Evolutionary conservation across 2,888 invertebrate genomes (phyloP), one percentile per base, ranked within the genome.

Genomic region (Drosophila ustulata): DNA sequence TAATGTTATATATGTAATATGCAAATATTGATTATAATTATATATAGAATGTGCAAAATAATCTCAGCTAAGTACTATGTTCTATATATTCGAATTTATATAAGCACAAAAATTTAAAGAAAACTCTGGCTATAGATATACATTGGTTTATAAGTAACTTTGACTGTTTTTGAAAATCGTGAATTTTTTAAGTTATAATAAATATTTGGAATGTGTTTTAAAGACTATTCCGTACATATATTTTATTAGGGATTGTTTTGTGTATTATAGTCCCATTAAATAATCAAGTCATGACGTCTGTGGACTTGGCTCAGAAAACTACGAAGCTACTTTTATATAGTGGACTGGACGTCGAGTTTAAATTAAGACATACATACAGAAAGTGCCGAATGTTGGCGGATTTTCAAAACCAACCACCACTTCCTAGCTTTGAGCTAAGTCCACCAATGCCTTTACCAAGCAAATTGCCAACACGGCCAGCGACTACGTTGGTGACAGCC

Each of bases 371-470:
- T 39, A 41, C 26, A 34, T 11, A 47, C 66, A 41, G 47, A 41
- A 32, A 34, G 8, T 49, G 26, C 7, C 43, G 41, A 49, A 34
- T 37, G 37, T 18, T 8, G 11, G 39, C 18, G 11, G 34, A 52
- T 43, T 34, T 18, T 65, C 95, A 97, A 94, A 97, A 97, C 97
- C 97, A 97, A 92, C 96, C 96, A 65, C 96, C 96, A 81, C 96
- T 96, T 75, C 97, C 97, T 79, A 97, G 94, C 93, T 97, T 97
- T 87, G 96, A 96, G 90, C 97, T 96, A 89, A 98, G 94, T 90
- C 97, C 97, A 79, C 97, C 97, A 88, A 98, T 96, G 80, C 97
- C 96, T 91, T 97, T 97, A 57, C 97, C 97, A 88, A 97, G 96
- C 92, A 97, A 96, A 93, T 96, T 97, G 85, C 97, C 97, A 89